Conservation (phyloP, 1,140 invertebrate genomes). For the Aphelenchoides avenae region DNA sequence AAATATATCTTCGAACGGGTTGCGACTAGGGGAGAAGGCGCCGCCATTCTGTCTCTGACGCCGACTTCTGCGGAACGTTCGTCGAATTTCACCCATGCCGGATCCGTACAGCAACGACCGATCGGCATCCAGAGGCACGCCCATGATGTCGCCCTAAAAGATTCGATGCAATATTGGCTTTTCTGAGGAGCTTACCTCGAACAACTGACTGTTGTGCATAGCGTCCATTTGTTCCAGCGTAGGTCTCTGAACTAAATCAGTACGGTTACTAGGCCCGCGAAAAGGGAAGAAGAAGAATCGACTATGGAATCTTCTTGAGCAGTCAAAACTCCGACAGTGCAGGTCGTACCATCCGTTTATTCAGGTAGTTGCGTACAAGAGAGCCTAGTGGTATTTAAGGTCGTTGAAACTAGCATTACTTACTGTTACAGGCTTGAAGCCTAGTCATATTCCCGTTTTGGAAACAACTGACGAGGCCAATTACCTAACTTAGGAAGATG, state of each 20-base stretch:
- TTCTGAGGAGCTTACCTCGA: slow-evolving; percentile 33
- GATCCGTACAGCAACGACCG: too few relatives aligned
- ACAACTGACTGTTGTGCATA: slow-evolving; percentile 54
- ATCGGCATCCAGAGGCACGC: slow-evolving; percentile 41
- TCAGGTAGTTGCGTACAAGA: slow-evolving; percentile 1
- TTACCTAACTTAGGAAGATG: slow-evolving; percentile 5
- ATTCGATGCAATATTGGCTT: background rate
- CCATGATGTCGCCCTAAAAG: slow-evolving; percentile 51
- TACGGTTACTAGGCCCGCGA: too few relatives aligned
- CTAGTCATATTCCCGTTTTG: too few relatives aligned
- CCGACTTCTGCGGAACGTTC: slow-evolving; percentile 6
- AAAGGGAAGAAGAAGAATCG: too few relatives aligned
- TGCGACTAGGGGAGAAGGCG: slow-evolving; percentile 39
- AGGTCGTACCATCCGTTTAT: too few relatives aligned
- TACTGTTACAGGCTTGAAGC: too few relatives aligned
- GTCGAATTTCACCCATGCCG: too few relatives aligned
- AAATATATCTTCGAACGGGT: slow-evolving; percentile 21
- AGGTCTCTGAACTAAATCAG: slow-evolving; percentile 47
- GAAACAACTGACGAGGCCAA: slow-evolving; percentile 3
- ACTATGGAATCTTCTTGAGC: too few relatives aligned
- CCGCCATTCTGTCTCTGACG: slow-evolving; percentile 3
- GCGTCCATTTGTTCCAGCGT: slow-evolving; percentile 49
- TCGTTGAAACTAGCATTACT: too few relatives aligned
- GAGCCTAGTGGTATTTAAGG: background rate
- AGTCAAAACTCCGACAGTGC: too few relatives aligned